Base-by-base conservation (phyloP, 2,113 vertebrate species). In the Galeopterus variegatus region DNA sequence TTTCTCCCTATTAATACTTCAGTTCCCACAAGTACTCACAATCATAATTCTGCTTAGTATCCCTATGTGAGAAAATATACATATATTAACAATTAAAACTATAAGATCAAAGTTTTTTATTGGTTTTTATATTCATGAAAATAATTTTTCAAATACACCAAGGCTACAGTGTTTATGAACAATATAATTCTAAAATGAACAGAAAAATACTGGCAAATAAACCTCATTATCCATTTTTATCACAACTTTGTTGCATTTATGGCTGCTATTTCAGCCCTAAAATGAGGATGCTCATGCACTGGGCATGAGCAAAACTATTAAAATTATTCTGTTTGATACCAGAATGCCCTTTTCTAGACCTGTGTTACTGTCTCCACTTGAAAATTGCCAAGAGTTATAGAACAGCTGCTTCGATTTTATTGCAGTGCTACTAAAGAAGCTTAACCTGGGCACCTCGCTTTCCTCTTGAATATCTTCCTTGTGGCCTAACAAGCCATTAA, bases 201-300 rank as follows among this genome's bases (percentile, higher is more conserved):
- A 88, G 33, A 36, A 88, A 17, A 82, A 75, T 62, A 10, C n/a
- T 96, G 45, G 73, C 33, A 19, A 48, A 72, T 90, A 45, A 82
- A 41, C 3, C 60, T 92, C 9, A 21, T 89, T 94, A 93, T 60
- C 28, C 60, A 81, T 93, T 97, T 96, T 97, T n/a, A 86, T 96
- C 89, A 31, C 13, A 87, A 21, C 7, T 2, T 75, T 77, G 11
- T 26, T 96, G 64, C 48, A 86, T 80, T 73, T 95, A 62, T 62
- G 33, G 62, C 36, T 92, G 36, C 28, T 81, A 8, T 85, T 96
- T 93, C 15, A 92, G 48, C 6, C 21, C 1, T 77, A 94, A 62
- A 36, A 1, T 45, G 19, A 89, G 82, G 95, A 48, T 45, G 12
- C 24, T 85, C 62, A 23, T 73, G 48, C 54, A 60, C 45, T 77